phyloP scores from a whole-genome alignment of 2,113 vertebrate genomes.

The Monopterus albus region DNA sequence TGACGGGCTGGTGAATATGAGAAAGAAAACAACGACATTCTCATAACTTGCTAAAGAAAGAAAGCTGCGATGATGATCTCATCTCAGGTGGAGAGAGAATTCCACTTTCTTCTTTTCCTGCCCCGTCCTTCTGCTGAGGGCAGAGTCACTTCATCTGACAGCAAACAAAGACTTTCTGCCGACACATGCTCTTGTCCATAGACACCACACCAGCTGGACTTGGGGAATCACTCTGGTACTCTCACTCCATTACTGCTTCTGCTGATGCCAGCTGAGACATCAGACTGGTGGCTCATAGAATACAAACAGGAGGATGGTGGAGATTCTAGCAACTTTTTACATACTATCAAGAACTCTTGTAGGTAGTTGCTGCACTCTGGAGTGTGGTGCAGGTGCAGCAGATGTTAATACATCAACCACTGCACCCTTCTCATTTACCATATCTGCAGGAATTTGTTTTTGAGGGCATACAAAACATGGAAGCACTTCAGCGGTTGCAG shows the following conservation, averaged over 20 bases:
- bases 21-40: conserved; percentile 37
- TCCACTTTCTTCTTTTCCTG: background rate
- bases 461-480: conserved; percentile 13
- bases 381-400: conserved; percentile 4
- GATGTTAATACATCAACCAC: conserved; percentile 18
- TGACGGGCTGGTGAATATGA: background rate
- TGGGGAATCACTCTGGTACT: conserved; percentile 43
- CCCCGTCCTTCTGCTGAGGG: conserved; percentile 14
- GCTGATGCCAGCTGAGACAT: conserved; percentile 50
- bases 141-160: conserved; percentile 32
- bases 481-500: conserved; percentile 18
- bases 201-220: conserved; percentile 52
- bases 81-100: conserved; percentile 22
- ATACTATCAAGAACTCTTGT: background rate
- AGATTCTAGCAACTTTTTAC: background rate
- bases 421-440: background rate
- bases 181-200: conserved; percentile 31
- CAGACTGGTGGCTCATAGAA: background rate
- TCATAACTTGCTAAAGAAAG: conserved; percentile 24
- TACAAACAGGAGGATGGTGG: conserved; percentile 1
- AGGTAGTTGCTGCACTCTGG: background rate
- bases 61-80: conserved; percentile 1
- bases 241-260: conserved; percentile 26
- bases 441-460: conserved; percentile 35
- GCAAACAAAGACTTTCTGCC: conserved; percentile 38